Evolutionary conservation across 1,140 invertebrate genomes (phyloP), one percentile per base, ranked within the genome.

Genomic region (Neuroterus valhalla): DNA sequence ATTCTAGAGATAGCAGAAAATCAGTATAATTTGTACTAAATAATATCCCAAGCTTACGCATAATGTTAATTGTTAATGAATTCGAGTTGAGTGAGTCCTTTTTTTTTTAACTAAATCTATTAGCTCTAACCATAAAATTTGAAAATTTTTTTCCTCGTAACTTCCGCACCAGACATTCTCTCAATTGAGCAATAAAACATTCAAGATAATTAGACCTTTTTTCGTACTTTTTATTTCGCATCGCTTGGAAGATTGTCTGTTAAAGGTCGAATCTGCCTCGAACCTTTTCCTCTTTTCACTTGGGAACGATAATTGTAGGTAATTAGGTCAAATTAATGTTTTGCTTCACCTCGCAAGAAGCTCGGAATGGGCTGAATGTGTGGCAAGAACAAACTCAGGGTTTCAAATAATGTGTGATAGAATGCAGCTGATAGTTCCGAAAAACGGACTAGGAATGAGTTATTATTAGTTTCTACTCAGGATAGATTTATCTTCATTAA

Each of bases 241-340:
- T 38, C 45, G 12, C 44, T 45, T 44, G 68, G 66, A 66, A 72
- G 70, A 70, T 77, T 46, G 10, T 52, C 74, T 43, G 70, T 55
- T 76, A 75, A 76, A 67, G 26, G 66, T 70, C 71, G 67, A 46
- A 44, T 66, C 69, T 69, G 46, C 66, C 73, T 70, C 50, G 50
- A 68, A 21, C n/a, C 69, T 26, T 50, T 71, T 74, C 46, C 12
- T n/a, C 66, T 68, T 66, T 76, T 52, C 12, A 46, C 21, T 66
- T 43, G 66, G 67, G 50, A 48, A 71, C 73, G 75, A 71, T 83
- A 84, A 84, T 85, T 83, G 74, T 72, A 71, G 77, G 82, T 81
- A 81, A 85, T 83, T 83, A 70, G 84, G 82, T 83, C 79, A 70
- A 79, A 81, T 79, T 78, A 78, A 79, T 78, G 72, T 72, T 71